Percentiles rank a stretch among this genome's conserved stretches.
These are phyloP conservation scores for Ailurus styani DNA, from an alignment of 2,113 vertebrate genomes.

Conservation along the genomic window DNA sequence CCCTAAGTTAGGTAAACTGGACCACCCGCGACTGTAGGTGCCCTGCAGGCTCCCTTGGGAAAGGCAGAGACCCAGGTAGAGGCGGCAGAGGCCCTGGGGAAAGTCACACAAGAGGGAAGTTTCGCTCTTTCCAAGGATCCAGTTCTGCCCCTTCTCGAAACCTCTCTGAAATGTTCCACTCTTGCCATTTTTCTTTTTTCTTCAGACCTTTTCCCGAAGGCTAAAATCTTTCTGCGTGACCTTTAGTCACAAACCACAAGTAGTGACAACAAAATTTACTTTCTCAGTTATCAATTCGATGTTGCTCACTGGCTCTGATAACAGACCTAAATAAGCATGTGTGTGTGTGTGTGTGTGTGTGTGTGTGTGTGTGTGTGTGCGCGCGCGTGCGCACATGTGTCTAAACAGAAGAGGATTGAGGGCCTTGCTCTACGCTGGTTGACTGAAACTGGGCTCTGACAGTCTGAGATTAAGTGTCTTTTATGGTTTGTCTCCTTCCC, in stretches of 20 bases:
- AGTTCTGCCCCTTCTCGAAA: background rate
- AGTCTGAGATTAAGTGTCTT: no score
- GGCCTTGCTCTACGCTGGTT: background rate
- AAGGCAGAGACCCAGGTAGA: background rate
- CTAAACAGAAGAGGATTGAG: background rate
- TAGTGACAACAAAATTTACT: background rate
- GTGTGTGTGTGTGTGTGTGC: background rate
- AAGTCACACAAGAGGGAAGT: background rate
- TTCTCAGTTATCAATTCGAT: background rate
- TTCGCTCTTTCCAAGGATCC: background rate
- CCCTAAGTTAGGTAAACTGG: background rate
- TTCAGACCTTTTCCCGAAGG: background rate
- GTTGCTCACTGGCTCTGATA: background rate
- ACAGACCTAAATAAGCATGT: background rate
- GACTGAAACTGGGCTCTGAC: background rate
- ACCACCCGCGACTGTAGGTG: rapidly evolving
- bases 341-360: background rate
- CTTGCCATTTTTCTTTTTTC: background rate
- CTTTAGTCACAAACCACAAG: background rate
- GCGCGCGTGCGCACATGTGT: background rate
- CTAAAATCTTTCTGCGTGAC: background rate
- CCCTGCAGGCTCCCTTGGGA: background rate
- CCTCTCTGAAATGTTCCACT: background rate
- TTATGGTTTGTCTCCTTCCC: no score
- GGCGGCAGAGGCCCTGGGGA: background rate